Base-by-base conservation (phyloP, 2,113 vertebrate species). In the Heterotilapia buettikoferi region DNA sequence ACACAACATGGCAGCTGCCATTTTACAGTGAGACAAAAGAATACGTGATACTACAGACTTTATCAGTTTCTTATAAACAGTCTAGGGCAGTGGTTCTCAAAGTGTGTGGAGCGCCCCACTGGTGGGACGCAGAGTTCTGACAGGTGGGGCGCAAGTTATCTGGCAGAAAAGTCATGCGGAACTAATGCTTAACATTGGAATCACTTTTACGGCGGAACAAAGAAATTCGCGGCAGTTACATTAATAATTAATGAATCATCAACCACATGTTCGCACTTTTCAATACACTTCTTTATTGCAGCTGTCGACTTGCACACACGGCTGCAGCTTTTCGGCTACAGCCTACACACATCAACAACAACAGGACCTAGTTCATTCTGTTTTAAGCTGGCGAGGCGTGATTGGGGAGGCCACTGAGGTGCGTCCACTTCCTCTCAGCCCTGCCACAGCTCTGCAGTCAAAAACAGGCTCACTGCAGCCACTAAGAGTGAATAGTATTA, bases 31-130 rank as follows among this genome's bases (percentile, higher is more conserved):
- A 43, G 66, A 43, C 19, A 40, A 16, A 43, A 43, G n/a, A 43
- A 43, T 71, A 13, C 2, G 3, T 24, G n/a, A 24, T 1, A 9
- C 61, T 19, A 13, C 21, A 71, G 66, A 71, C 3, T 68, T 24
- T 0, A 21, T 40, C 36, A 9, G 0, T 9, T 68, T 24, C 3
- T 24, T 43, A 43, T 21, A 40, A 14, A 14, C n/a, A 9, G 36
- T 14, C n/a, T 13, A 21, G 21, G 2, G 21, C 54, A 56, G 54
- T 56, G 21, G 54, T 56, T 56, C 54, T 56, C 54, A 26, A 56
- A 14, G 54, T 26, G 12, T 56, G 54, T 56, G 54, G 54, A 56
- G 54, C 11, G 11, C 54, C 54, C 54, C 11, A 26, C 54, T 56
- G 54, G 54, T 56, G 21, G 21, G 54, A 56, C n/a, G n/a, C n/a